Base-by-base conservation (phyloP, 1,140 invertebrate genomes). In the Druon quercuslanigerum region DNA sequence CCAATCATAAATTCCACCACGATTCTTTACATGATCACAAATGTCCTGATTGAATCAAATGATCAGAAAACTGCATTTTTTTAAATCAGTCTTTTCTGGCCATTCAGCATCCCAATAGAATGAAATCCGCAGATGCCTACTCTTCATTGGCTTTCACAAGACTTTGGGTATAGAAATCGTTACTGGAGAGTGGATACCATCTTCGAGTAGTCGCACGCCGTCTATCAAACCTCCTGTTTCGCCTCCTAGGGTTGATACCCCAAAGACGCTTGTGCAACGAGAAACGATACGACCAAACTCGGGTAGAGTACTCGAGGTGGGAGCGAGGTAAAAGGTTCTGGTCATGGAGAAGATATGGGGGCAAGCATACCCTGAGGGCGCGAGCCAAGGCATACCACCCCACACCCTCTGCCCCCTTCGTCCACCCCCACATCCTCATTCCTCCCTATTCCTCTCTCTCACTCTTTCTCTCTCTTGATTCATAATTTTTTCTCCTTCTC, bases 91-190 rank as follows among this genome's bases (percentile, higher is more conserved):
- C 25, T 33, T 33, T 4, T 33, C 25, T 46, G 40, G 40, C 20
- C 17, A 19, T 54, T 17, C 52, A n/a, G 8, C 17, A 54, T 54
- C 17, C 19, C 46, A n/a, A 72, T 72, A 73, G 19, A 73, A 73
- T 73, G 20, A 73, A 54, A 20, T 52, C 19, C 54, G 50, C 51
- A 73, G n/a, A 52, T 52, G 46, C 57, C 75, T 57, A 79, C 77
- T 76, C 82, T 85, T 85, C 84, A 85, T 84, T 85, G 85, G 84
- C 85, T 87, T 83, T 87, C 84, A 83, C 84, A 84, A 80, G 79
- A 72, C 74, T 75, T 76, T 80, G 70, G 17, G n/a, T 17, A 17
- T 17, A 19, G 52, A 17, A 17, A 17, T 54, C n/a, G 1, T 54
- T 54, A 46, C 40, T 46, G 40, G 25, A 5, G 2, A 33, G 25